These are phyloP conservation scores for Calyptommatus sinebrachiatus DNA, from an alignment of 2,113 vertebrate species.

Conservation along the genomic window DNA sequence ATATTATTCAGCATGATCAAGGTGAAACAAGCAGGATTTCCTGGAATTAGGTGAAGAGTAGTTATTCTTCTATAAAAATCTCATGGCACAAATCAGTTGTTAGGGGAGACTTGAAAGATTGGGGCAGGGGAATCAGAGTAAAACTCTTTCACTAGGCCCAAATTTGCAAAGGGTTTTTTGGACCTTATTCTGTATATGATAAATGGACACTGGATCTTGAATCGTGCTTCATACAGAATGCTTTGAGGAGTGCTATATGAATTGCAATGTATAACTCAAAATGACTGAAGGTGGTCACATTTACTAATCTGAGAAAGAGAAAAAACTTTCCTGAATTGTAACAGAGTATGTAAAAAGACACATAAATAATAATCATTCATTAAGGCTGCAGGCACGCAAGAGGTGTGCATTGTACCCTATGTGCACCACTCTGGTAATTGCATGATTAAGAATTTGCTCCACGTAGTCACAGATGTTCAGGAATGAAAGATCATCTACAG, in stretches of 20 bases:
- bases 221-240: background rate
- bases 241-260: background rate
- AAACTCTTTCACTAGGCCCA: background rate
- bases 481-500: no score
- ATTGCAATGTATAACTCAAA: background rate
- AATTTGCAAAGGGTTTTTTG: background rate
- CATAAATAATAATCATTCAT: no score
- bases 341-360: background rate
- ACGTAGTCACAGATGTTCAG: no score
- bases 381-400: no score
- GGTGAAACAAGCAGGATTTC: slow-evolving; percentile 2
- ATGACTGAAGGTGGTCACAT: background rate
- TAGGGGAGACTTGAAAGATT: background rate
- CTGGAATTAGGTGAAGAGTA: background rate
- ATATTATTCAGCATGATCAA: background rate
- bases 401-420: no score
- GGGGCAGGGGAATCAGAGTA: background rate
- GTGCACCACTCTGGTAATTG: no score
- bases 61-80: background rate
- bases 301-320: background rate
- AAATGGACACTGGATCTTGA: background rate
- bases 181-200: background rate
- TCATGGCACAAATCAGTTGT: slow-evolving; percentile 5
- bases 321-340: background rate
- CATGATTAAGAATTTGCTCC: no score